These are phyloP conservation scores for Butorides virescens DNA, from an alignment of 2,113 vertebrate genomes.

Conservation along the genomic window DNA sequence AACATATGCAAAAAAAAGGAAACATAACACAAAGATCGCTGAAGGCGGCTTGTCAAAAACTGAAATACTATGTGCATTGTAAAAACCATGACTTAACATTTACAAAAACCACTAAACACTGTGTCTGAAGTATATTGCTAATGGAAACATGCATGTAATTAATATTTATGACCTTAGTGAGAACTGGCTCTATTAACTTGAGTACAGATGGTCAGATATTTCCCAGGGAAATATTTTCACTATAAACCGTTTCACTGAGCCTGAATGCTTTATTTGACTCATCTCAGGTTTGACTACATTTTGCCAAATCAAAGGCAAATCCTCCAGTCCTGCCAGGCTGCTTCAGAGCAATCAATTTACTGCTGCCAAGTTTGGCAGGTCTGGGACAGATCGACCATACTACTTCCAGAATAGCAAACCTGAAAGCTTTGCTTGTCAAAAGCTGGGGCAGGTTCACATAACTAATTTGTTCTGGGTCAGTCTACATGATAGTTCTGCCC, in stretches of 20 bases:
- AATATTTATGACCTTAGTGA: background rate
- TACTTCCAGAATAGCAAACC: background rate
- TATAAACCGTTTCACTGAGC: background rate
- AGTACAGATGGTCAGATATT: conserved; percentile 7
- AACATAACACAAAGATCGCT: background rate
- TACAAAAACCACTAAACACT: background rate
- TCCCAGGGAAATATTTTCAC: conserved; percentile 5
- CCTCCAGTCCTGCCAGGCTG: background rate
- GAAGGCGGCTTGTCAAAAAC: background rate
- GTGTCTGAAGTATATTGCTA: background rate
- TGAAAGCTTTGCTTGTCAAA: background rate
- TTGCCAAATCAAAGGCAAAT: conserved; percentile 28
- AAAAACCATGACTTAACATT: background rate
- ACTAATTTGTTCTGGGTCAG: background rate
- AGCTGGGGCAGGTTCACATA: background rate
- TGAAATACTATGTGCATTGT: background rate
- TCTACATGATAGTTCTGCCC: background rate
- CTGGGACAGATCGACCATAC: fast-evolving
- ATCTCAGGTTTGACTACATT: conserved; percentile 7
- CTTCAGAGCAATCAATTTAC: conserved; percentile 3
- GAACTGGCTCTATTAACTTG: background rate
- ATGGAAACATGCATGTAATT: background rate
- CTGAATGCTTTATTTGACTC: conserved; percentile 26
- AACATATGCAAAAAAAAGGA: background rate
- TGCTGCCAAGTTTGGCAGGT: background rate